Conservation (phyloP, 2,113 vertebrate species). For the Noctilio leporinus region DNA sequence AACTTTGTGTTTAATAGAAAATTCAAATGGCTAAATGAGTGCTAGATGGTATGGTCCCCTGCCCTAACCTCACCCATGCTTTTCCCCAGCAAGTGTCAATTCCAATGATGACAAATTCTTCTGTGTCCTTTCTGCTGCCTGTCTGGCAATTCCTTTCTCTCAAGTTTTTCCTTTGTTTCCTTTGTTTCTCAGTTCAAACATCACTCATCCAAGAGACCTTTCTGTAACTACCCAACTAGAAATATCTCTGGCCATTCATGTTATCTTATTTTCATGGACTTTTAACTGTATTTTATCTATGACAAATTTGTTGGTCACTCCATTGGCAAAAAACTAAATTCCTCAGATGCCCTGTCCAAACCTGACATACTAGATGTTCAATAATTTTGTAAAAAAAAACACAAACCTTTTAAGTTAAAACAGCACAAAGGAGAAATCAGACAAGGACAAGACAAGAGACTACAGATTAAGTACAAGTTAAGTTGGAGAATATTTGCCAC, state of each 20-base stretch:
- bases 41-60: accelerated
- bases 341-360: not conserved
- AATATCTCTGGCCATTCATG: not conserved
- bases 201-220: not conserved
- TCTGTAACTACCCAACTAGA: not conserved
- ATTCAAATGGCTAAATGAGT: not conserved
- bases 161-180: not conserved
- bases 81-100: not conserved
- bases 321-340: not conserved
- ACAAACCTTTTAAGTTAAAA: not conserved
- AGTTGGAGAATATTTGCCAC: not conserved
- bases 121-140: not conserved
- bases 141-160: not conserved
- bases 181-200: not conserved
- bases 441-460: not conserved
- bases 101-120: not conserved
- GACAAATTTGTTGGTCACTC: not conserved
- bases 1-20: not conserved
- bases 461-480: not conserved
- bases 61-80: not conserved
- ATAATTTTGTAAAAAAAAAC: not conserved
- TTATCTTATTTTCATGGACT: not conserved
- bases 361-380: not conserved
- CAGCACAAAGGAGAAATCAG: not conserved
- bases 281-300: not conserved